phyloP scores from a whole-genome alignment of 2,888 invertebrate species.

The Hirtodrosophila trivittata region DNA sequence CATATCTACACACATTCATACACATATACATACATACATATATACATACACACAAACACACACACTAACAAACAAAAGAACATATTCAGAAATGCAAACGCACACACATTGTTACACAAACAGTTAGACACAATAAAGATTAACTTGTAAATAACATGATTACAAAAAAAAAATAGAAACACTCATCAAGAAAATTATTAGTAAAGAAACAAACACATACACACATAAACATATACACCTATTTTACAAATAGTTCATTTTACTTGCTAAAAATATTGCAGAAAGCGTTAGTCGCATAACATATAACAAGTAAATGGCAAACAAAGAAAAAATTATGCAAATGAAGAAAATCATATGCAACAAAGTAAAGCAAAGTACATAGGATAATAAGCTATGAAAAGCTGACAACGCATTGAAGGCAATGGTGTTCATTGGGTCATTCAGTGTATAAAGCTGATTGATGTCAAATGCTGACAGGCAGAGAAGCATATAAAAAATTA shows the following conservation, averaged over 20 bases:
- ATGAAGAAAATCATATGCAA: slow-evolving; percentile 68
- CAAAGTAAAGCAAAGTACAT: slow-evolving; percentile 53
- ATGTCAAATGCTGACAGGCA: slow-evolving; percentile 11
- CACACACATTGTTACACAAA: too few species aligned
- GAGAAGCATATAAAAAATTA: slow-evolving; percentile 61
- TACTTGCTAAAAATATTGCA: slow-evolving; percentile 55
- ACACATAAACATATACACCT: slow-evolving; percentile 37
- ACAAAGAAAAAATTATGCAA: slow-evolving; percentile 25
- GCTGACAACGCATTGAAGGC: slow-evolving; percentile 28
- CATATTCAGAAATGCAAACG: too few species aligned
- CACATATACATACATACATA: slow-evolving; percentile 29
- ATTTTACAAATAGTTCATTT: slow-evolving; percentile 70
- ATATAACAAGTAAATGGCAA: slow-evolving; percentile 63
- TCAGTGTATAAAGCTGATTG: slow-evolving; percentile 39
- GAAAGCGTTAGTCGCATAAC: slow-evolving; percentile 50
- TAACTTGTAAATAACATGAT: slow-evolving; percentile 61
- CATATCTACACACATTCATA: slow-evolving; percentile 4
- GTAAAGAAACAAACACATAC: slow-evolving; percentile 24
- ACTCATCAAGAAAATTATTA: not conserved
- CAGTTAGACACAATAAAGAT: too few species aligned
- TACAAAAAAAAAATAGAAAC: too few species aligned
- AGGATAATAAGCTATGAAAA: slow-evolving; percentile 33
- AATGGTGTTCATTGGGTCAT: slow-evolving; percentile 22
- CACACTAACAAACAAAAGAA: too few species aligned
- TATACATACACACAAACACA: slow-evolving; percentile 22